Percentiles rank a stretch among this genome's conserved stretches.
Conservation (phyloP, 2,888 invertebrate genomes). For the Vanessa cardui region DNA sequence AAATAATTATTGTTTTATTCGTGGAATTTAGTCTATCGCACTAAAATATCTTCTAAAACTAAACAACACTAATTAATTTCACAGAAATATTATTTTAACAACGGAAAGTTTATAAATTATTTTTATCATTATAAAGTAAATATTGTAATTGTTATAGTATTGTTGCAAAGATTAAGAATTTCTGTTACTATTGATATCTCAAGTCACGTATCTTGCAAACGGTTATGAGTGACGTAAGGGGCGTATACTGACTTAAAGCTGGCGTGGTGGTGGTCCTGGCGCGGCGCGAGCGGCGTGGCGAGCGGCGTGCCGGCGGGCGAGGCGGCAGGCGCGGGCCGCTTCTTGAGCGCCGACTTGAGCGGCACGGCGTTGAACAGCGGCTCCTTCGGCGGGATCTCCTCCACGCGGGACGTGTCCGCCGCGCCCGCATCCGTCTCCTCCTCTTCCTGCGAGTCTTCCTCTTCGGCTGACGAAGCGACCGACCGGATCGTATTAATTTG, state of each 20-base stretch:
- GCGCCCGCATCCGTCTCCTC: constrained; percentile 85
- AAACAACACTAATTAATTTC: too few species aligned
- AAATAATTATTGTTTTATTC: too few species aligned
- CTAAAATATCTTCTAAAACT: too few species aligned
- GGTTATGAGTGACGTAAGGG: too few species aligned
- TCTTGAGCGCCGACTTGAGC: constrained; percentile 95
- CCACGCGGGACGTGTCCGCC: constrained; percentile 91
- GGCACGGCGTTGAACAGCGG: constrained; percentile 95
- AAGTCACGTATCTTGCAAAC: too few species aligned
- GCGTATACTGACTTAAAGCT: constrained; percentile 88
- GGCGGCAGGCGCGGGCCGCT: constrained; percentile 87
- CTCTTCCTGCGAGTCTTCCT: constrained; percentile 86
- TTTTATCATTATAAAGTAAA: too few species aligned
- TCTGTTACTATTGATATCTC: too few species aligned
- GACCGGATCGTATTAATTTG: not conserved
- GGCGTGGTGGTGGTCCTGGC: constrained; percentile 89
- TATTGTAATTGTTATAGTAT: too few species aligned
- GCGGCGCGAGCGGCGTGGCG: constrained; percentile 76
- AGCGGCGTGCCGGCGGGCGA: constrained; percentile 84
- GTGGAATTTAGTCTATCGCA: too few species aligned
- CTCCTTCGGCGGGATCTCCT: constrained; percentile 96
- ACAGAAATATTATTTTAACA: too few species aligned
- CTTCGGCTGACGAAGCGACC: constrained; percentile 58
- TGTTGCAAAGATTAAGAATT: too few species aligned
- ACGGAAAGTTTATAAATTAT: too few species aligned